phyloP scores from a whole-genome alignment of 2,113 vertebrate species.

The Ceratotherium simum region DNA sequence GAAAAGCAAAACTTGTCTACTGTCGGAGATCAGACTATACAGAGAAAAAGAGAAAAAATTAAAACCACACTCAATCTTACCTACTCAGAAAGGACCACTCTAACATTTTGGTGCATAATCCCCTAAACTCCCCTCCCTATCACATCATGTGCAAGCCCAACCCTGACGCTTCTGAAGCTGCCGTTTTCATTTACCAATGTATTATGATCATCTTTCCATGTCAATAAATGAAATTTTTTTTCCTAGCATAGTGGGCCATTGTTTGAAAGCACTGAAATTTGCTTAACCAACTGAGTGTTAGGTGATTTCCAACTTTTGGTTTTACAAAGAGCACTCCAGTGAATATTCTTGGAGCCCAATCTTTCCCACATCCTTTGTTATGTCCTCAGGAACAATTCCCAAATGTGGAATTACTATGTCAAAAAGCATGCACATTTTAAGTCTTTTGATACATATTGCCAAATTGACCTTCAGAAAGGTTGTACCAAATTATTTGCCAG shows the following conservation, averaged over 20 bases:
- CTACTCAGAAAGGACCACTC: neutral
- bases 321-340: neutral
- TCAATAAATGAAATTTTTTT: neutral
- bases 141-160: neutral
- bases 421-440: slow-evolving; percentile 40
- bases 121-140: neutral
- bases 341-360: slow-evolving; percentile 17
- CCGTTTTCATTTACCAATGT: neutral
- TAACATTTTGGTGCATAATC: neutral
- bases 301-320: slow-evolving; percentile 34
- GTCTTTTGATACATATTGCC: slow-evolving; percentile 1
- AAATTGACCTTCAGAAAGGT: slow-evolving; percentile 20
- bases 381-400: neutral
- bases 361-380: slow-evolving; percentile 31
- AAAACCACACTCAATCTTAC: neutral
- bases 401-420: neutral
- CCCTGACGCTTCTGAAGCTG: neutral
- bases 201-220: slow-evolving; percentile 12
- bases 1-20: neutral
- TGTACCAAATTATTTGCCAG: neutral
- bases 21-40: neutral
- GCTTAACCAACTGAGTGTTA: slow-evolving; percentile 29
- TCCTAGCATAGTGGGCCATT: neutral
- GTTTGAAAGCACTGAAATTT: slow-evolving; percentile 34
- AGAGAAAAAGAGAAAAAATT: neutral